Evolutionary conservation across 2,888 invertebrate genomes (phyloP), one percentile per base, ranked within the genome.

Genomic region (Dryobotodes eremita): DNA sequence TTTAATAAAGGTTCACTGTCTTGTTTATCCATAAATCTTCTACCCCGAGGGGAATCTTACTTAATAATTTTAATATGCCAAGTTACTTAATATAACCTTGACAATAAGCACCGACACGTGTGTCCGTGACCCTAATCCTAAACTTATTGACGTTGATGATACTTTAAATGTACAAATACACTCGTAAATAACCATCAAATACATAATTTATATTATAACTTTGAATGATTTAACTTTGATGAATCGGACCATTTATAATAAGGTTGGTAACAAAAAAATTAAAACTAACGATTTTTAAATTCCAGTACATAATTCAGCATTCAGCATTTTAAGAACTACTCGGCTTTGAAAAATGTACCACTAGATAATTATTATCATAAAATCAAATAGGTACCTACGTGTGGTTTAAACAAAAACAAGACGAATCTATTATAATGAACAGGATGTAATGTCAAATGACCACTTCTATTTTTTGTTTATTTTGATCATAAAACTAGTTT

Each of bases 161-260:
- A 71, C 68, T 50, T 55, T 31, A 31, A 55, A n/a, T 70, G 11
- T n/a, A 59, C 13, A 72, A 64, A n/a, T 17, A 69, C 31, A 70
- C 55, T 79, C 65, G 48, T 82, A 73, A 83, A 83, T 61, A 70
- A 50, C n/a, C 64, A 65, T n/a, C 15, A 15, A 26, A 70, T 70
- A 72, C 53, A 83, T 83, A 3, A 83, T 72, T 72, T 65, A 83
- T 72, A 71, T 66, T 83, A 72, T 61, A 46, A 50, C 31, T 50
- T 20, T 65, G 55, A 66, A 73, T 82, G 26, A 64, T 70, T 69
- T 59, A 20, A 17, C 31, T 69, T 65, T 31, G 59, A 78, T 66
- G 59, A 55, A 42, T 70, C 26, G 17, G 2, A 23, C 31, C 42
- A 50, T 7, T 50, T 5, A 17, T 6, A 2, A 17, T 55, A 55